These are phyloP conservation scores for Mastigias papua DNA, from an alignment of 30 jellyfish, hydroid and myxozoan species.

Conservation along the genomic window DNA sequence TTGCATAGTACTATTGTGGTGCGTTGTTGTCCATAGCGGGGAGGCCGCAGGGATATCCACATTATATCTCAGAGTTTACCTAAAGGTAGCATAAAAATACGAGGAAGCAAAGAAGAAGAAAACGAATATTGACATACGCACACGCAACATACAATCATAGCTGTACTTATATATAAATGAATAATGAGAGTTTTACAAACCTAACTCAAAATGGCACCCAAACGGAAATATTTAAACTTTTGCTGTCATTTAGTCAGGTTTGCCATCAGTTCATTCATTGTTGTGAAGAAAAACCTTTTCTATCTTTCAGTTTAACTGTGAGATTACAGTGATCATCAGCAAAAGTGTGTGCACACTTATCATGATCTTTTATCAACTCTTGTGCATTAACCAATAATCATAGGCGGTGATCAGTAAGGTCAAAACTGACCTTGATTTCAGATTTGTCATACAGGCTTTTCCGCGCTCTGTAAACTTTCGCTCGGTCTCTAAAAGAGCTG, in stretches of 20 bases:
- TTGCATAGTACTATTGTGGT: background rate
- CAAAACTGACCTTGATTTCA: background rate
- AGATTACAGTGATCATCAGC: background rate
- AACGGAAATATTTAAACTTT: background rate
- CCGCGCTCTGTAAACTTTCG: slow-evolving; percentile 10
- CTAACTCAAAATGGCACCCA: too few relatives aligned
- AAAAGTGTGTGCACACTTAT: background rate
- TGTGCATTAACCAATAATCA: background rate
- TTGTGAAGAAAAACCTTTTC: background rate
- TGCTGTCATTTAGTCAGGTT: background rate
- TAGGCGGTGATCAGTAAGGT: slow-evolving; percentile 4
- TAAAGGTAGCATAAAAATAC: too few relatives aligned
- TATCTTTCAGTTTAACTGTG: background rate
- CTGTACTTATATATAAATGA: too few relatives aligned
- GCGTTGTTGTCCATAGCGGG: too few relatives aligned
- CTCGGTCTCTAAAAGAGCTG: background rate
- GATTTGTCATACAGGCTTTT: background rate
- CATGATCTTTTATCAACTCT: background rate
- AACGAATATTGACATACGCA: too few relatives aligned
- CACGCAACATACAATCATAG: too few relatives aligned
- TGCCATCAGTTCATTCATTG: background rate
- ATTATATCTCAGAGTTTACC: too few relatives aligned
- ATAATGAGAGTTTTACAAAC: too few relatives aligned
- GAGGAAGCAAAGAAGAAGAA: too few relatives aligned
- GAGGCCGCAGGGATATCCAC: background rate